Evolutionary conservation across 2,888 invertebrate species (phyloP).

Genomic region (Hypsopygia costalis): DNA sequence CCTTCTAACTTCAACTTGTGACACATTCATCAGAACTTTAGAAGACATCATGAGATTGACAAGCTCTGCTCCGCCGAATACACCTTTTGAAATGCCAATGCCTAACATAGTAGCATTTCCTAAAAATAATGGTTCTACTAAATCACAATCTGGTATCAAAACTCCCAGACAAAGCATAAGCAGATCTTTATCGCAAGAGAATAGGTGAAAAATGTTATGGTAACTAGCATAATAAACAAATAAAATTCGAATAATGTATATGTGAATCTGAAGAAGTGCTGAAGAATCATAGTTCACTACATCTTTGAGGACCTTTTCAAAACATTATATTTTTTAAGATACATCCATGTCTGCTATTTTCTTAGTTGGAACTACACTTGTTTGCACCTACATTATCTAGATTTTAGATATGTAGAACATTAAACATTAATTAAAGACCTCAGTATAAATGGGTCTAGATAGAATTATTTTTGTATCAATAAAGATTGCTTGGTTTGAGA

Average conservation of each 20-base stretch:
- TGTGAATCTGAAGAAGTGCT: no score
- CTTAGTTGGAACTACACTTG: no score
- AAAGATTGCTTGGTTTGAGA: no score
- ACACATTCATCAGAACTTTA: slow-evolving; percentile 89
- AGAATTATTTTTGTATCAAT: no score
- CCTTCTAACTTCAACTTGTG: slow-evolving; percentile 88
- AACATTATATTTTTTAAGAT: no score
- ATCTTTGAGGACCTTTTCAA: no score
- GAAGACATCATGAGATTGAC: slow-evolving; percentile 88
- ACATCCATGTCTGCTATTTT: no score
- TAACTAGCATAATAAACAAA: background rate
- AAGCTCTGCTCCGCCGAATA: slow-evolving; percentile 40
- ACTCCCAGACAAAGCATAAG: slow-evolving; percentile 50
- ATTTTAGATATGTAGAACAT: no score
- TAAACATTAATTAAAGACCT: no score
- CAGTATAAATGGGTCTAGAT: no score
- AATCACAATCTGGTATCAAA: slow-evolving; percentile 17
- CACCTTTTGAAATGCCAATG: slow-evolving; percentile 57
- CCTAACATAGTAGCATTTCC: slow-evolving; percentile 38
- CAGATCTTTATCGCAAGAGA: slow-evolving; percentile 68
- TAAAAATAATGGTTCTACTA: slow-evolving; percentile 39
- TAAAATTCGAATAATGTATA: background rate
- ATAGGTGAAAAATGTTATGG: slow-evolving; percentile 49
- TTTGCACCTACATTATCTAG: no score
- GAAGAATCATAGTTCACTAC: no score